Conservation (phyloP, 2,888 invertebrate genomes). For the Marronus borbonicus region DNA sequence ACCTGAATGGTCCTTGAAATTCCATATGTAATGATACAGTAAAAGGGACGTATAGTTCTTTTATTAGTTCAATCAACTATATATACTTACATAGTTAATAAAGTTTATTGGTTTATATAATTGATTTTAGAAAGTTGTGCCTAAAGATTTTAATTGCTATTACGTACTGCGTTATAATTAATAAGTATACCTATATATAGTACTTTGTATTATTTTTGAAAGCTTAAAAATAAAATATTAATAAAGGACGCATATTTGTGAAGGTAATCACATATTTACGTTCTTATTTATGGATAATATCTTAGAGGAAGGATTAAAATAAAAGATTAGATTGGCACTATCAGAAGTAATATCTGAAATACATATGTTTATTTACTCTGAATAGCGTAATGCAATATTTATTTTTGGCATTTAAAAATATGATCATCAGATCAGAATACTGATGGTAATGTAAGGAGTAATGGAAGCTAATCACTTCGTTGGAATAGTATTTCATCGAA, state of each 20-base stretch:
- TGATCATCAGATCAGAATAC: no score
- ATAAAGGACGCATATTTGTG: conserved; percentile 6
- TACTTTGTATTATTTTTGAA: conserved; percentile 12
- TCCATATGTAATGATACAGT: conserved; percentile 13
- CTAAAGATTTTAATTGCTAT: conserved; percentile 38
- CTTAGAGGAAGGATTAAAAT: no score
- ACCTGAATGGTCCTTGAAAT: conserved; percentile 17
- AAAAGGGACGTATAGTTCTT: neutral
- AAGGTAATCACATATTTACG: neutral
- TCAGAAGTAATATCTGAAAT: neutral
- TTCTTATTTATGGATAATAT: neutral
- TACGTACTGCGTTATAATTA: conserved; percentile 1
- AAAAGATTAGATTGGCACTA: neutral
- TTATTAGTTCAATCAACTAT: neutral
- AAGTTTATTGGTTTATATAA: conserved; percentile 1
- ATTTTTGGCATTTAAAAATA: no score
- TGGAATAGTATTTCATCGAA: no score
- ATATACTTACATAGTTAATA: neutral
- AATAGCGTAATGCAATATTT: no score
- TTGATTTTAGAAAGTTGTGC: conserved; percentile 35
- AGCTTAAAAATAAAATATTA: neutral
- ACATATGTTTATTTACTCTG: no score
- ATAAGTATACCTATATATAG: neutral
- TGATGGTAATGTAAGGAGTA: no score
- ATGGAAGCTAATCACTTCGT: no score